Conservation (phyloP, 2,888 invertebrate genomes). For the Tricholauxania praeusta region DNA sequence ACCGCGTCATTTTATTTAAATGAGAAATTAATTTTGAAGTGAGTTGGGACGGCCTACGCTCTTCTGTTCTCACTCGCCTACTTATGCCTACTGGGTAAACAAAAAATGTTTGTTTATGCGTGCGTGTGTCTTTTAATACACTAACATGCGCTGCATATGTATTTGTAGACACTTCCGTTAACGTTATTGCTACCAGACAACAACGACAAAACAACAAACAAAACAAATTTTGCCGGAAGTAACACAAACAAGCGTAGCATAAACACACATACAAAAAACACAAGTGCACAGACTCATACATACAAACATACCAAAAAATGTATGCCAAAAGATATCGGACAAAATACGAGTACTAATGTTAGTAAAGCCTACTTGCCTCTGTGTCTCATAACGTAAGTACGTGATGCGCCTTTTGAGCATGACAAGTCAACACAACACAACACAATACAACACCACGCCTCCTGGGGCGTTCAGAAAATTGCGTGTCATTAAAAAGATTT, state of each 20-base stretch:
- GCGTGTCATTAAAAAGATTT: conserved; percentile 5
- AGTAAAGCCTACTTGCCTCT: neutral
- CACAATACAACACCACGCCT: neutral
- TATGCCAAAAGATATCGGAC: neutral
- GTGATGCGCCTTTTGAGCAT: conserved; percentile 2
- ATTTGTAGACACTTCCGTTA: conserved; percentile 11
- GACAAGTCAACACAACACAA: conserved; percentile 18
- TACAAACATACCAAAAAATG: neutral
- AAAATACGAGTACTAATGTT: neutral
- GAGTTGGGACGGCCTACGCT: too few relatives aligned
- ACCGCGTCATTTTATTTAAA: too few relatives aligned
- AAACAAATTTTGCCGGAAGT: conserved; percentile 40
- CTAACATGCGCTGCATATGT: conserved; percentile 11
- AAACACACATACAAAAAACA: conserved; percentile 3
- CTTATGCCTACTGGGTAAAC: too few relatives aligned
- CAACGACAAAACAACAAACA: conserved; percentile 37
- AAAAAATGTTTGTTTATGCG: neutral
- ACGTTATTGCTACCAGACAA: neutral
- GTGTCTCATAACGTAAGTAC: conserved; percentile 5
- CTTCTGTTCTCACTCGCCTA: too few relatives aligned
- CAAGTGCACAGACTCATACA: neutral
- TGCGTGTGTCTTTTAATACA: conserved; percentile 4
- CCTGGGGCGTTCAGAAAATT: neutral
- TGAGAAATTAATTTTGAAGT: too few relatives aligned
- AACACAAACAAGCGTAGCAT: conserved; percentile 20